These are phyloP conservation scores for Siphonodentalium dalli DNA, from an alignment of 2,888 invertebrate species.

Conservation along the genomic window DNA sequence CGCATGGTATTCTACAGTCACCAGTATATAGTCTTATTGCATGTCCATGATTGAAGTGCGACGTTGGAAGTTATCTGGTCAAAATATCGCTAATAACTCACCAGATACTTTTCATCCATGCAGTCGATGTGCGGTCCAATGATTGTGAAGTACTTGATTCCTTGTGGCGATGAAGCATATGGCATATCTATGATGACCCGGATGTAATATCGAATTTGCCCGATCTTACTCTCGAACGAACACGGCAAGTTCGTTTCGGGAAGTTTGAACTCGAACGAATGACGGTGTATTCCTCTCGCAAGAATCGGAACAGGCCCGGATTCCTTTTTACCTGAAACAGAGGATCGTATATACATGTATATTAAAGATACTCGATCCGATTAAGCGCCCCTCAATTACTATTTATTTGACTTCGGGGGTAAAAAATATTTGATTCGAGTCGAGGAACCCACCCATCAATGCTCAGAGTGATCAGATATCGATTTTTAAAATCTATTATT, in stretches of 20 bases:
- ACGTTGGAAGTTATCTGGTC: no score
- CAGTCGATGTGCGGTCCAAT: constrained; percentile 82
- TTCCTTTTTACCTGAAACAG: constrained; percentile 54
- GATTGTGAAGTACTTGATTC: constrained; percentile 80
- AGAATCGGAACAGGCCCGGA: constrained; percentile 69
- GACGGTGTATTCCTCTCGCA: constrained; percentile 75
- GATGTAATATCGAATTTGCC: constrained; percentile 76
- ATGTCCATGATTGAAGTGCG: no score
- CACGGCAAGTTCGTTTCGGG: constrained; percentile 79
- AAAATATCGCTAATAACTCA: constrained; percentile 61
- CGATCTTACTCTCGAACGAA: constrained; percentile 79
- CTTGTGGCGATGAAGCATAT: constrained; percentile 80
- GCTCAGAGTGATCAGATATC: no score
- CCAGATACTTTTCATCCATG: constrained; percentile 81
- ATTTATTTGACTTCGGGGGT: no score
- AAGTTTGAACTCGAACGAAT: constrained; percentile 76
- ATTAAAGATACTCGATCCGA: no score
- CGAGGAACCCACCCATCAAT: no score
- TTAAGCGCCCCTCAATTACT: no score
- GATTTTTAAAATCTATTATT: no score
- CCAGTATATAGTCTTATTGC: no score
- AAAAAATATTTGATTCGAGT: no score
- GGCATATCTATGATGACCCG: constrained; percentile 75
- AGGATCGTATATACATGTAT: no score
- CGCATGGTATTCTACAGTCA: no score